Conservation (phyloP, 2,888 invertebrate genomes). For the Calephelis perditalis region DNA sequence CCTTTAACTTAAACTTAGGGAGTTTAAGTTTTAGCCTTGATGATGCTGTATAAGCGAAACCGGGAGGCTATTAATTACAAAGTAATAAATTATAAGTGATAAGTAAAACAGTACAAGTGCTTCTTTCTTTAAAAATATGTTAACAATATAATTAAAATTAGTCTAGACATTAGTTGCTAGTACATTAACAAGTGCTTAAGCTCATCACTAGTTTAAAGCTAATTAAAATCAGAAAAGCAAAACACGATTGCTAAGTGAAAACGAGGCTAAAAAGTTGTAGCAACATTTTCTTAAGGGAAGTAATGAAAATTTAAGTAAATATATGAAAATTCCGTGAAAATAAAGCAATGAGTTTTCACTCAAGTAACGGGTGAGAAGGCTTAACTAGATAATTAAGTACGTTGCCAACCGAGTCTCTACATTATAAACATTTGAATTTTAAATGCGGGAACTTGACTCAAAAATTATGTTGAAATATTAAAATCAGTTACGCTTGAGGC, state of each 20-base stretch:
- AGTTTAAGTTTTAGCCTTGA: no score
- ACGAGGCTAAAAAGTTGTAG: neutral
- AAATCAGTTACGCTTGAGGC: constrained; percentile 22
- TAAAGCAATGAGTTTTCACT: constrained; percentile 10
- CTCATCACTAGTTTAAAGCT: no score
- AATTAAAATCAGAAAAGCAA: no score
- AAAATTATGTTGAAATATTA: constrained; percentile 37
- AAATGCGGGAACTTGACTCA: constrained; percentile 32
- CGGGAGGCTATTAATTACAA: no score
- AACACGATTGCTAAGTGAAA: neutral
- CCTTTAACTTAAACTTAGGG: no score
- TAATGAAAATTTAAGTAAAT: constrained; percentile 5
- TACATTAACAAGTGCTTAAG: no score
- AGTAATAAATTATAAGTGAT: no score
- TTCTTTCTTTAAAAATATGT: no score
- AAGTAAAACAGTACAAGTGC: no score
- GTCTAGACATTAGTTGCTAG: no score
- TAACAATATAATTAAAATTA: no score
- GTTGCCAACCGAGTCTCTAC: constrained; percentile 20
- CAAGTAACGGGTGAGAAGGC: constrained; percentile 11
- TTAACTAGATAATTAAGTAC: constrained; percentile 18
- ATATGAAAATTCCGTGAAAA: constrained; percentile 9
- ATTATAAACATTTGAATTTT: constrained; percentile 36
- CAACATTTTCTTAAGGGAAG: neutral
- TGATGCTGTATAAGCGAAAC: no score